A percentile compares a stretch with the other conserved stretches of the same genome.
Evolutionary conservation across 2,888 invertebrate species (phyloP).

Genomic region (Timandra comae): DNA sequence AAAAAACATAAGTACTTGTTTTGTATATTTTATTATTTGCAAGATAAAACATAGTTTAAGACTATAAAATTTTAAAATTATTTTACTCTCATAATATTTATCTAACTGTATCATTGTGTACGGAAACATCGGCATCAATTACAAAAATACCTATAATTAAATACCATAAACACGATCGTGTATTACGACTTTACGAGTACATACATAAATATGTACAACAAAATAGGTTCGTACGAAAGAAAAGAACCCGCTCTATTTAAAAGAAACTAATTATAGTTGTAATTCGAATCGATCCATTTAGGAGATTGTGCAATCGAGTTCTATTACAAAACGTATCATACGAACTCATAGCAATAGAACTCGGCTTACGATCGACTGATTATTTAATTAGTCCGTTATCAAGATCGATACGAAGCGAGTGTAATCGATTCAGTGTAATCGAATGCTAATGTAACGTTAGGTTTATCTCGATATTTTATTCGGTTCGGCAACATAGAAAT

Average conservation of each 20-base stretch:
- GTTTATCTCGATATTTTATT: slow-evolving; percentile 34
- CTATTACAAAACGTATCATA: slow-evolving; percentile 60
- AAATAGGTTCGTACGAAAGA: slow-evolving; percentile 40
- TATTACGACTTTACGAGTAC: too few relatives aligned
- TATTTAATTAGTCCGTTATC: slow-evolving; percentile 61
- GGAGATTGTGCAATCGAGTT: slow-evolving; percentile 58
- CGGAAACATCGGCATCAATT: too few relatives aligned
- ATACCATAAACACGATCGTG: too few relatives aligned
- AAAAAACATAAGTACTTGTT: too few relatives aligned
- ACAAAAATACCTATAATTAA: too few relatives aligned
- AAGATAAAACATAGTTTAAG: too few relatives aligned
- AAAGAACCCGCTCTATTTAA: slow-evolving; percentile 50
- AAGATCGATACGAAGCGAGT: slow-evolving; percentile 50
- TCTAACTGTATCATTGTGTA: too few relatives aligned
- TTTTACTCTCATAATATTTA: too few relatives aligned
- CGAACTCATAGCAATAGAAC: slow-evolving; percentile 24
- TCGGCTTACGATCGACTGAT: slow-evolving; percentile 42
- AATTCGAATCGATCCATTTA: slow-evolving; percentile 64
- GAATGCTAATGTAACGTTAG: slow-evolving; percentile 47
- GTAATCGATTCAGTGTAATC: slow-evolving; percentile 51
- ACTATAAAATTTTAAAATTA: too few relatives aligned
- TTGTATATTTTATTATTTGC: too few relatives aligned
- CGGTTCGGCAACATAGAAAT: slow-evolving; percentile 23
- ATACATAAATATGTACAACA: too few relatives aligned
- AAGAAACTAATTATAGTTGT: slow-evolving; percentile 62